Conservation (phyloP, 2,797 vertebrate genomes). For the Hemitrygon akajei region DNA sequence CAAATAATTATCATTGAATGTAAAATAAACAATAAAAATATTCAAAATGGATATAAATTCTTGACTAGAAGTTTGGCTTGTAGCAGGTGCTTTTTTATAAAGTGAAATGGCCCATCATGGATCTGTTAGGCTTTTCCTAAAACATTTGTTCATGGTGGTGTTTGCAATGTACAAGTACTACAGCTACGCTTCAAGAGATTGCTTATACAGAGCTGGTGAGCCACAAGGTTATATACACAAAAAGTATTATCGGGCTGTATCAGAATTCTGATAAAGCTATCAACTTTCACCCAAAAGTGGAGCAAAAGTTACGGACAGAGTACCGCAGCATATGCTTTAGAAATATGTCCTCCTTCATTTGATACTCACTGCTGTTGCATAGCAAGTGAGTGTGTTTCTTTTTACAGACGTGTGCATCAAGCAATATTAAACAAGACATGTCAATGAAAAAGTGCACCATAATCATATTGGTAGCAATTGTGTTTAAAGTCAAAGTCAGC, state of each 20-base stretch:
- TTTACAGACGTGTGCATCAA: slow-evolving; percentile 46
- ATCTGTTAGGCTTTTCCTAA: slow-evolving; percentile 3
- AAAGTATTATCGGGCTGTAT: slow-evolving; percentile 47
- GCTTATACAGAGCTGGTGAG: slow-evolving; percentile 34
- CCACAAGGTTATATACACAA: slow-evolving; percentile 35
- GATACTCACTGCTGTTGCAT: slow-evolving; percentile 54
- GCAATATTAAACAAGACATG: slow-evolving; percentile 45
- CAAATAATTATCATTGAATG: slow-evolving; percentile 26
- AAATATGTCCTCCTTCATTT: slow-evolving; percentile 47
- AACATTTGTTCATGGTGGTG: slow-evolving; percentile 31
- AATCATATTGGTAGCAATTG: slow-evolving; percentile 49
- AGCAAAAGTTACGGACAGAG: slow-evolving; percentile 49
- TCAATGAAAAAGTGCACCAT: slow-evolving; percentile 50
- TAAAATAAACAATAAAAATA: slow-evolving; percentile 24
- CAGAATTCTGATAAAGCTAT: slow-evolving; percentile 50
- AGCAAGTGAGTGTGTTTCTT: slow-evolving; percentile 51
- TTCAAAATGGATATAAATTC: slow-evolving; percentile 36
- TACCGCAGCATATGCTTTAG: slow-evolving; percentile 49
- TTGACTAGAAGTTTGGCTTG: slow-evolving; percentile 67
- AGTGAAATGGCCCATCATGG: slow-evolving; percentile 40
- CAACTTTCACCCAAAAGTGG: slow-evolving; percentile 47
- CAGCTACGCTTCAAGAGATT: slow-evolving; percentile 10
- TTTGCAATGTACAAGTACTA: slow-evolving; percentile 27
- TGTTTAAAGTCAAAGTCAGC: slow-evolving; percentile 52
- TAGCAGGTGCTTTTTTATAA: slow-evolving; percentile 58